phyloP scores from a whole-genome alignment of 2,888 invertebrate genomes.

The Temnothorax rugatulus region DNA sequence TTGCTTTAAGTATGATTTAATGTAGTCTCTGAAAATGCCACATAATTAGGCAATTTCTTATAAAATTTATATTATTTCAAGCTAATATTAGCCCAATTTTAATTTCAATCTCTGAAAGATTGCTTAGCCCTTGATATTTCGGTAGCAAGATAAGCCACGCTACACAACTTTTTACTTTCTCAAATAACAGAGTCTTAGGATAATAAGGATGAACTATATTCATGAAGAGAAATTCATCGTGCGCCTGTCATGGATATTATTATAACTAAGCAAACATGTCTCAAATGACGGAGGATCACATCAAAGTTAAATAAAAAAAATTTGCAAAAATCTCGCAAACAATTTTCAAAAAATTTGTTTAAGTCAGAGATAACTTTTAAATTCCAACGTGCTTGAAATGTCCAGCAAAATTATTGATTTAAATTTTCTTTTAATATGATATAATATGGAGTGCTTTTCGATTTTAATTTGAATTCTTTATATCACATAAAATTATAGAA shows the following conservation, averaged over 20 bases:
- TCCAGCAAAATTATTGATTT: not conserved
- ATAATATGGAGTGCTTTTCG: not conserved
- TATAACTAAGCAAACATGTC: not conserved
- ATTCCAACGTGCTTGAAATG: not conserved
- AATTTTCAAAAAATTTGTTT: not conserved
- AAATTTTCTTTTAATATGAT: not conserved
- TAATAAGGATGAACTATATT: not conserved
- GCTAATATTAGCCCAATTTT: not conserved
- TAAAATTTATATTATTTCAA: conserved; percentile 6
- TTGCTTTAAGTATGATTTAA: conserved; percentile 2
- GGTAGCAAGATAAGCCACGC: not conserved
- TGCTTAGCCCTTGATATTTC: not conserved
- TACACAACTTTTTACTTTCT: conserved; percentile 8
- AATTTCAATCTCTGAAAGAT: not conserved
- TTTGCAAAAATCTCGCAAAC: not conserved
- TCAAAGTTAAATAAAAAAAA: not conserved
- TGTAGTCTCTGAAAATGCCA: not conserved
- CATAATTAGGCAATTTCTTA: not conserved
- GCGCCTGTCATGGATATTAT: not conserved
- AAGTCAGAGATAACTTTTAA: not conserved
- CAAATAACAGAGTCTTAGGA: conserved; percentile 1
- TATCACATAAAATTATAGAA: not conserved
- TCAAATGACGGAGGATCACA: not conserved
- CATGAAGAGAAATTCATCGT: not conserved
- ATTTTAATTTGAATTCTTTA: not conserved